Percentiles rank a stretch among this genome's conserved stretches.
Evolutionary conservation across 2,113 vertebrate genomes (phyloP).

Genomic region (Fregata magnificens): DNA sequence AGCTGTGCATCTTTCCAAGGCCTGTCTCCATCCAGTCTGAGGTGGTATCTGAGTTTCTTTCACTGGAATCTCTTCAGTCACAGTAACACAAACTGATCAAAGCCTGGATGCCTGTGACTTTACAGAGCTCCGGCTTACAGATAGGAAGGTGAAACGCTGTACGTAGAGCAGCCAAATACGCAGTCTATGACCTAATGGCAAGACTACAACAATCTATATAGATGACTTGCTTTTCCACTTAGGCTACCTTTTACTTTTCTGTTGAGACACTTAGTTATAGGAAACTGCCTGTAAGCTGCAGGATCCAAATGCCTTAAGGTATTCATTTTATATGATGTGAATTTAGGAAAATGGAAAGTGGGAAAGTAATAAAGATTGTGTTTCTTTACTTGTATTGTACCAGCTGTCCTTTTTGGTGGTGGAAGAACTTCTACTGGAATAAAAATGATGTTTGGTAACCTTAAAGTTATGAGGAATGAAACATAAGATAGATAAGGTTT

Average conservation of each 20-base stretch:
- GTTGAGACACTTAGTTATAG: neutral
- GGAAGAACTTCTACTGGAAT: neutral
- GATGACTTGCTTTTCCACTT: neutral
- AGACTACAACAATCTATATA: neutral
- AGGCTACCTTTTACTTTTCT: neutral
- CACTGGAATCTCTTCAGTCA: neutral
- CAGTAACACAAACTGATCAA: neutral
- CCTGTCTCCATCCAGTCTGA: neutral
- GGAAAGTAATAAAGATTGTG: neutral
- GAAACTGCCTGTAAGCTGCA: neutral
- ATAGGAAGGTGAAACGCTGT: neutral
- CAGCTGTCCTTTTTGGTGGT: neutral
- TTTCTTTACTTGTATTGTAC: neutral
- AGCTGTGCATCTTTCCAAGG: neutral
- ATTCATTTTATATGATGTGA: neutral
- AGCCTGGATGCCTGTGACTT: neutral
- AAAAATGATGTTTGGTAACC: neutral
- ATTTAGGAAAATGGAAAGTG: neutral
- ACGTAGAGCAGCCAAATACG: neutral
- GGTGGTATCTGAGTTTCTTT: neutral
- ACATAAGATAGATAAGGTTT: neutral
- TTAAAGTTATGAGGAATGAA: neutral
- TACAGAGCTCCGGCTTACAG: neutral
- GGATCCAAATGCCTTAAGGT: neutral
- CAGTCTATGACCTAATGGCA: neutral